phyloP scores from a whole-genome alignment of 2,888 invertebrate species.

The Perizoma flavofasciatum region DNA sequence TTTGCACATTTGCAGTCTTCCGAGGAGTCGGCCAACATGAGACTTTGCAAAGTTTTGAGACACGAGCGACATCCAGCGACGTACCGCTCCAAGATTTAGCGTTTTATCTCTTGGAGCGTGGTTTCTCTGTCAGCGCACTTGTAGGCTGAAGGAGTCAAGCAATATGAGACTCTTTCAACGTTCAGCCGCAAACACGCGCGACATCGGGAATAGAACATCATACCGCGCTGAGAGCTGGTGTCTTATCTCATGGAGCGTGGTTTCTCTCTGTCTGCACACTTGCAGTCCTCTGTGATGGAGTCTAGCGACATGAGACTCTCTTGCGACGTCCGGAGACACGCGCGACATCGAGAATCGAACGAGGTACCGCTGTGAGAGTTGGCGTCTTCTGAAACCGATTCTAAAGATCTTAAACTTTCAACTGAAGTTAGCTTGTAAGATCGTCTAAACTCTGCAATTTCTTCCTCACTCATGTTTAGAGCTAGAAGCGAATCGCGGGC shows the following conservation, averaged over 20 bases:
- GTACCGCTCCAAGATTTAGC: no score
- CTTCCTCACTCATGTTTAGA: slow-evolving; percentile 77
- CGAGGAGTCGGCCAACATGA: no score
- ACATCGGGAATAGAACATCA: no score
- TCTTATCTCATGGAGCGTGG: slow-evolving; percentile 45
- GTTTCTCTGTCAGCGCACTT: no score
- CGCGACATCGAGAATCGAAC: slow-evolving; percentile 67
- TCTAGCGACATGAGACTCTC: slow-evolving; percentile 78
- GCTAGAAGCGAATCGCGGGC: slow-evolving; percentile 76
- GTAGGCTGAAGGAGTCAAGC: no score
- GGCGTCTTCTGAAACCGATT: slow-evolving; percentile 77
- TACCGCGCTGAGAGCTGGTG: background rate
- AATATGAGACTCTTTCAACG: no score
- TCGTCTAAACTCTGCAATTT: slow-evolving; percentile 72
- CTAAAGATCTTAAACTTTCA: slow-evolving; percentile 71
- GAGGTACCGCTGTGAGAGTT: slow-evolving; percentile 75
- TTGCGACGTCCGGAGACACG: slow-evolving; percentile 71
- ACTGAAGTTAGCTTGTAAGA: slow-evolving; percentile 75
- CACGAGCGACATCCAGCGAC: no score
- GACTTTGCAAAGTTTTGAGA: no score
- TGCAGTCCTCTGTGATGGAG: slow-evolving; percentile 74
- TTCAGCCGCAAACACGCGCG: no score
- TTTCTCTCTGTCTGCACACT: slow-evolving; percentile 64
- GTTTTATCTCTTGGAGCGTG: no score
- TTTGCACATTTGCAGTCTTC: no score